A percentile compares a stretch with the other conserved stretches of the same genome.
phyloP scores from a whole-genome alignment of 2,888 invertebrate species.

The Adelognathus sp. region DNA sequence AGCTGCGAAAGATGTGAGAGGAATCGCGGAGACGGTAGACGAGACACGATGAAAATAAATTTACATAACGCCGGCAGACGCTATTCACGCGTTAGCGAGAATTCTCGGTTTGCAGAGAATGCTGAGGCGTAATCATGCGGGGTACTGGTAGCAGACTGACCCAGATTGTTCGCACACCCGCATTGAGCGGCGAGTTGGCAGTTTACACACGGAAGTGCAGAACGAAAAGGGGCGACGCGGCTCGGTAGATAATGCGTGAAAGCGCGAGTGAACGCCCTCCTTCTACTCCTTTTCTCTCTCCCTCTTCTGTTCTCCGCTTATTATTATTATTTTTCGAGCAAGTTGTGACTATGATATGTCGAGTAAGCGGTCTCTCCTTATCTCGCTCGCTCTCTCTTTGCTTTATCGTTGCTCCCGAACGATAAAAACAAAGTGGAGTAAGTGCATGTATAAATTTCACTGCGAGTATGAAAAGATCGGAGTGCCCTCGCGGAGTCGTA shows the following conservation, averaged over 20 bases:
- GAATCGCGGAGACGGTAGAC: not conserved
- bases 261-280: constrained; percentile 70
- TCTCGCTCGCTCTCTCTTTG: not conserved
- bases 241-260: constrained; percentile 71
- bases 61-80: constrained; percentile 25
- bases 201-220: constrained; percentile 28
- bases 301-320: not conserved
- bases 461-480: not conserved
- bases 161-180: constrained; percentile 70
- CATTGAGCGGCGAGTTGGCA: constrained; percentile 17
- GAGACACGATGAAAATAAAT: constrained; percentile 39
- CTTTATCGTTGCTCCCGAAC: not conserved
- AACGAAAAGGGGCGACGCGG: constrained; percentile 45
- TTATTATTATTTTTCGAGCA: constrained; percentile 7
- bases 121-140: constrained; percentile 29
- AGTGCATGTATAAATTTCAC: not conserved
- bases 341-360: not conserved
- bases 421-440: not conserved
- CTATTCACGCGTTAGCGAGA: not conserved
- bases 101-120: constrained; percentile 34
- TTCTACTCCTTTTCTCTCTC: constrained; percentile 32
- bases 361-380: not conserved
- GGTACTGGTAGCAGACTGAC: constrained; percentile 64
- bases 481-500: not conserved
- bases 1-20: not conserved